Evolutionary conservation across 1,140 invertebrate species (phyloP).

Genomic region (Brachionus paranguensis): DNA sequence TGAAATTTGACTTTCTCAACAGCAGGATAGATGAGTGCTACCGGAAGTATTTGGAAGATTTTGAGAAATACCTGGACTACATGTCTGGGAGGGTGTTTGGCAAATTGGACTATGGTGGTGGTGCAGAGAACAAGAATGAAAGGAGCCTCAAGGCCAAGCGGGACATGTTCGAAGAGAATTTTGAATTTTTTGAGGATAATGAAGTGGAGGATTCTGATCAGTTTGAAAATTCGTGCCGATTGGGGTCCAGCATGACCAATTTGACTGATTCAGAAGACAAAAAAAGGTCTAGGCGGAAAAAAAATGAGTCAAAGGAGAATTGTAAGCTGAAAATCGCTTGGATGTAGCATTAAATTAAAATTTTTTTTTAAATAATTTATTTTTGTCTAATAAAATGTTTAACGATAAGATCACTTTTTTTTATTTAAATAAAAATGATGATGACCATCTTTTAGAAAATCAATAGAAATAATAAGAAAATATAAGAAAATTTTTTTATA

Average conservation of each 20-base stretch:
- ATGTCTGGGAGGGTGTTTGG: neutral
- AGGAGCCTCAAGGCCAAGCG: neutral
- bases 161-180: constrained; percentile 6
- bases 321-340: neutral
- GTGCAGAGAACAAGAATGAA: neutral
- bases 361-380: too few species aligned
- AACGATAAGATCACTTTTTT: too few species aligned
- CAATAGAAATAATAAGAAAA: too few species aligned
- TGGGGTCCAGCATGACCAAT: neutral
- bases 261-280: neutral
- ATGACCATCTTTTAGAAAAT: too few species aligned
- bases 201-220: neutral
- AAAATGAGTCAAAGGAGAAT: neutral
- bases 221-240: neutral
- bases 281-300: neutral
- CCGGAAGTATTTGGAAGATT: neutral
- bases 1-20: neutral
- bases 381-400: too few species aligned
- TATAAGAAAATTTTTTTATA: too few species aligned
- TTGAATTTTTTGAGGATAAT: neutral
- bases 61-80: constrained; percentile 3
- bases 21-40: neutral
- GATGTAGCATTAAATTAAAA: neutral
- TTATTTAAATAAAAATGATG: too few species aligned
- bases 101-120: neutral